Base-by-base conservation (phyloP, 1,140 invertebrate genomes). In the Cyphomyrmex costatus region DNA sequence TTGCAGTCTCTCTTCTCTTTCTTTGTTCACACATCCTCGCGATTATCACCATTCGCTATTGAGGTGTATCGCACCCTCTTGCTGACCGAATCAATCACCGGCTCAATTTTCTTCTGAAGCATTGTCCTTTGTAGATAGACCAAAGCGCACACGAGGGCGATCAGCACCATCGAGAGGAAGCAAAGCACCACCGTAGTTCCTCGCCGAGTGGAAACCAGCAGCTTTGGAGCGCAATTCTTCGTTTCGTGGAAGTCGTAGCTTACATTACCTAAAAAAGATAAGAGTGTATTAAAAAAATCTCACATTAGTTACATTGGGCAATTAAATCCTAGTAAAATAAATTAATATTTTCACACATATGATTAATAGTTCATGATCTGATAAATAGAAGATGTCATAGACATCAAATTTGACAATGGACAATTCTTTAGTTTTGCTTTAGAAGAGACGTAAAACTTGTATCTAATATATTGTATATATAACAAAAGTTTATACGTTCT, bases 61-160 rank as follows among this genome's bases (percentile, higher is more conserved):
- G 96, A 97, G 3, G 97, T 97, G 88, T 97, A 97, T 84, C 97
- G 96, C 24, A 97, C 97, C 92, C 97, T 97, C 92, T 96, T 96
- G 46, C 96, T 96, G 51, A 97, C 96, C 83, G 96, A 96, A 82
- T 97, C 96, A 68, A 97, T 94, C 36, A 73, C 53, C 1, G 97
- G 97, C n/a, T 93, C 95, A n/a, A 97, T 94, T 92, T 96, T 96
- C 66, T 95, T 95, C 85, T 95, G 95, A 33, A 97, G 92, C 87
- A 95, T 95, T 78, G 96, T 95, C 78, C 96, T 95, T 90, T 96
- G 97, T 19, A 97, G 92, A 88, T 97, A 97, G 14, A 96, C 94
- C 79, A 97, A 94, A 42, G 96, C 95, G 49, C 95, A 94, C 46
- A 97, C 89, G 3, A 97, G 91, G n/a, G 92, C 93, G 21, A 96